Evolutionary conservation across 2,113 vertebrate genomes (phyloP), one percentile per base, ranked within the genome.

Genomic region (Tragelaphus buxtoni): DNA sequence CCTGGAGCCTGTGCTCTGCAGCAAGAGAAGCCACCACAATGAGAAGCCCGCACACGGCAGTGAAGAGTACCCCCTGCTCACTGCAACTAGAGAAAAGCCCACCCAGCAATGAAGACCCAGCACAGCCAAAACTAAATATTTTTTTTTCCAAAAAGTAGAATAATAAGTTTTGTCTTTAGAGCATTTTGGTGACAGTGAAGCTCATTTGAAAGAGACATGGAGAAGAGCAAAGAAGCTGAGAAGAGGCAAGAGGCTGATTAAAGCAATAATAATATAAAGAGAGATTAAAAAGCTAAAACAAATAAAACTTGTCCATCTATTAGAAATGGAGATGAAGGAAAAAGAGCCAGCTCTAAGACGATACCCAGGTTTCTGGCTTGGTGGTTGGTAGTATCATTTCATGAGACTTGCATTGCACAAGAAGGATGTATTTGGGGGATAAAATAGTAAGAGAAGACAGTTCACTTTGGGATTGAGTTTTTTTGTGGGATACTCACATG

Each of bases 21-120:
- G 24, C 20, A 26, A 42, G 39, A 74, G 69, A 26, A 22, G 65
- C 65, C n/a, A 22, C 65, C 18, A 39, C 65, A 39, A 1, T 4
- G 26, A 72, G 65, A 69, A 74, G 35, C 69, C 39, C 1, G 0
- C 39, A 42, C 22, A 26, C 0, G 0, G 39, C 60, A 26, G 22
- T 2, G 69, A 26, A 26, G 69, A 74, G 69, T 7, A 2, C 2
- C 35, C 69, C 69, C 39, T 42, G 11, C 69, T 74, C 69, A 42
- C 22, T 42, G 22, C 69, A 26, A 4, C 69, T 26, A 7, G 22
- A 74, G 69, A 7, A 74, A 42, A 74, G 39, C 39, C 39, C 6
- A 26, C 5, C 3, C 35, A 42, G 69, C 69, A 26, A 2, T 7
- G 22, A 42, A 0, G 11, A 74, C 22, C 12, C 22, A 74, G 69